Conservation (phyloP, 2,113 vertebrate genomes). For the Equus przewalskii region DNA sequence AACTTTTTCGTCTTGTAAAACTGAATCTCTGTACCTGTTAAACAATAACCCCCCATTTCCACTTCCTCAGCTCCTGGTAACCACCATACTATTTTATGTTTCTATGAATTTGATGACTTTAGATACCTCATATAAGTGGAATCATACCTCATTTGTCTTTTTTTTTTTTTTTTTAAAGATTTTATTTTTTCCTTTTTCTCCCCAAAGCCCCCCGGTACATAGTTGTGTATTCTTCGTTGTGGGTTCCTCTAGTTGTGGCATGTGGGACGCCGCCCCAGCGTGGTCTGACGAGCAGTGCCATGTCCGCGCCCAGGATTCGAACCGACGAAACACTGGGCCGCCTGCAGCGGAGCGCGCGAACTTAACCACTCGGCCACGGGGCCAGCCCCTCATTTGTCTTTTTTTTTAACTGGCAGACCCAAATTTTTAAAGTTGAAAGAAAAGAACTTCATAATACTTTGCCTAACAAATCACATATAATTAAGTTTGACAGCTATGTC, state of each 20-base stretch:
- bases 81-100: neutral
- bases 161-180: neutral
- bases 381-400: neutral
- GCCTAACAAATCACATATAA: slow-evolving; percentile 2
- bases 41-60: neutral
- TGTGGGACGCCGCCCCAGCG: too few species aligned
- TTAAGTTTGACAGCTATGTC: neutral
- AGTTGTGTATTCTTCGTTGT: too few species aligned
- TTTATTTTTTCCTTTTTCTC: too few species aligned
- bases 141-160: neutral
- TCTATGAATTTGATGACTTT: neutral
- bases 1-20: neutral
- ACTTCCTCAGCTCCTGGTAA: neutral
- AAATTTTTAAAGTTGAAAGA: neutral
- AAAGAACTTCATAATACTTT: slow-evolving; percentile 1
- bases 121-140: neutral
- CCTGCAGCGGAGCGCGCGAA: too few species aligned
- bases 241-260: too few species aligned
- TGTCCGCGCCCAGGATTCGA: too few species aligned
- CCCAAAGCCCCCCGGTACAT: too few species aligned
- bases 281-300: too few species aligned
- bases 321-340: too few species aligned
- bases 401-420: neutral
- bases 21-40: neutral
- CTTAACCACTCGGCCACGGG: too few species aligned